Evolutionary conservation across 2,797 vertebrate genomes (phyloP).

Genomic region (Danio kyathit): DNA sequence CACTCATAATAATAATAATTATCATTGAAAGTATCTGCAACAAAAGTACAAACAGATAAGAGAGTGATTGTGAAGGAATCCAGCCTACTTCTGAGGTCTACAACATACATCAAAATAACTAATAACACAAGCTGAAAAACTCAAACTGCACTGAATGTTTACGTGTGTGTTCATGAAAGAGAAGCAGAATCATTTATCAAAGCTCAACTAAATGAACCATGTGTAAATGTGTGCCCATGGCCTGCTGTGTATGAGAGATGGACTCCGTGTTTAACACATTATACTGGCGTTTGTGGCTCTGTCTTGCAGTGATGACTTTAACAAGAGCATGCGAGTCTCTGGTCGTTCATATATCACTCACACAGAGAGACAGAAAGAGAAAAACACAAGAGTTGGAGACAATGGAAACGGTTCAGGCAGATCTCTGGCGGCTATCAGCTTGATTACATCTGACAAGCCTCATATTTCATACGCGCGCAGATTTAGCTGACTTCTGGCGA

Average conservation of each 20-base stretch:
- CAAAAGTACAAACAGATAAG: neutral
- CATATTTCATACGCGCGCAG: slow-evolving; percentile 24
- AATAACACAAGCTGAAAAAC: neutral
- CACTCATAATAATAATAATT: neutral
- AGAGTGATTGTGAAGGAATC: neutral
- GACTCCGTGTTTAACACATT: slow-evolving; percentile 33
- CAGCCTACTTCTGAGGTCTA: neutral
- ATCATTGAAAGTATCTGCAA: neutral
- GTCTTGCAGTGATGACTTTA: slow-evolving; percentile 72
- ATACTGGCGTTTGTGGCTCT: slow-evolving; percentile 25
- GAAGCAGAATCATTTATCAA: neutral
- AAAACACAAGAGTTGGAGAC: slow-evolving; percentile 10
- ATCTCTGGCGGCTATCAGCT: slow-evolving; percentile 37
- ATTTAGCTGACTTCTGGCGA: slow-evolving; percentile 26
- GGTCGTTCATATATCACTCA: slow-evolving; percentile 64
- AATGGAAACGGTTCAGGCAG: slow-evolving; percentile 26
- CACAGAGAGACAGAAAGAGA: slow-evolving; percentile 36
- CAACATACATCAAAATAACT: neutral
- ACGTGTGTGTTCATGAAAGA: neutral
- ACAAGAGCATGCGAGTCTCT: slow-evolving; percentile 73
- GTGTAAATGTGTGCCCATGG: neutral
- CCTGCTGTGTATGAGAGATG: slow-evolving; percentile 23
- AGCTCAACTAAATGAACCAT: slow-evolving; percentile 1
- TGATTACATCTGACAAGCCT: slow-evolving; percentile 34
- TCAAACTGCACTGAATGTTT: neutral